A percentile compares a stretch with the other conserved stretches of the same genome.
Evolutionary conservation across 2,888 invertebrate genomes (phyloP).

Genomic region (Pyrgus malvae): DNA sequence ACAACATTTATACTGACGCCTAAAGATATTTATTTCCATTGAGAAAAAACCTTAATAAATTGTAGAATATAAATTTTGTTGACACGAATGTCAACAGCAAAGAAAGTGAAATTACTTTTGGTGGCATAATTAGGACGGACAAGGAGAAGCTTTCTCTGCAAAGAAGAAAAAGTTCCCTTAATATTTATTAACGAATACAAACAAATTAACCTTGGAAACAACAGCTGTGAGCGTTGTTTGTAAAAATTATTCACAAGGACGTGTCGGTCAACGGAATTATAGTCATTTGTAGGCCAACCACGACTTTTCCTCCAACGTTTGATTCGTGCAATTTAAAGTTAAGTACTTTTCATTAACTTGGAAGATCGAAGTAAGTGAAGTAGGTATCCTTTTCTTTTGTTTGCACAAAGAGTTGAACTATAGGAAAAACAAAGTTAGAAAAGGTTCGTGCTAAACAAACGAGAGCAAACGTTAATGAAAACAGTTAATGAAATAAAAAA

Average conservation of each 20-base stretch:
- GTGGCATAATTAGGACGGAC: constrained; percentile 8
- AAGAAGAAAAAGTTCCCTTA: constrained; percentile 2
- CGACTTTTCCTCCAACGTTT: too few species aligned
- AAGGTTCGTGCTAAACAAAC: too few species aligned
- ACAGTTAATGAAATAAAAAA: too few species aligned
- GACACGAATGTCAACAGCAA: constrained; percentile 8
- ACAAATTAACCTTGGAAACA: constrained; percentile 10
- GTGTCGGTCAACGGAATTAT: constrained; percentile 4
- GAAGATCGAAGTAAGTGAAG: too few species aligned
- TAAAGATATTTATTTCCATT: neutral
- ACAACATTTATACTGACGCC: too few species aligned
- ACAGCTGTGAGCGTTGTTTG: constrained; percentile 7
- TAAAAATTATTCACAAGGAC: constrained; percentile 15
- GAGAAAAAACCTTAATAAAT: neutral
- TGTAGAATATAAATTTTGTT: constrained; percentile 4
- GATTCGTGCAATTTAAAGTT: too few species aligned
- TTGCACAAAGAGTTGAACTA: too few species aligned
- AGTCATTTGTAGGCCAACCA: neutral
- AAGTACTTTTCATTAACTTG: neutral
- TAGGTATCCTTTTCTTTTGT: too few species aligned
- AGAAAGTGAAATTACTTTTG: constrained; percentile 8
- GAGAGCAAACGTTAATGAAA: too few species aligned
- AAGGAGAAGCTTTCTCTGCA: constrained; percentile 8
- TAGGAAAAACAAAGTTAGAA: too few species aligned
- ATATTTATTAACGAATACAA: constrained; percentile 16